Evolutionary conservation across 1,140 invertebrate species (phyloP).

Genomic region (Polyergus mexicanus): DNA sequence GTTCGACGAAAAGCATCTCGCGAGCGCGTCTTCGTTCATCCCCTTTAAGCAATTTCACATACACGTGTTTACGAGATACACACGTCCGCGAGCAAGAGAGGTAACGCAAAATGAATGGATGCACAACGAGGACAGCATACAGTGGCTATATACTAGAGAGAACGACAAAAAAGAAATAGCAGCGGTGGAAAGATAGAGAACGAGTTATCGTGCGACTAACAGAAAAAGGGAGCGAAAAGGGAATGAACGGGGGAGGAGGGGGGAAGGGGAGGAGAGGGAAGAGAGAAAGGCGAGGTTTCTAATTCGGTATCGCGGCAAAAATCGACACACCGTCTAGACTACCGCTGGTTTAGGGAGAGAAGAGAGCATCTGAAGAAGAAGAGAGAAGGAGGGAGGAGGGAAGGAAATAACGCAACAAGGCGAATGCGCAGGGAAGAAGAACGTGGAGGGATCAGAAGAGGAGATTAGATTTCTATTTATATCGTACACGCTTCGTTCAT

Average conservation of each 20-base stretch:
- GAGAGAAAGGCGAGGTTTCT: constrained; percentile 78
- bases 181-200: background rate
- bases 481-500: constrained; percentile 83
- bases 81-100: constrained; percentile 11
- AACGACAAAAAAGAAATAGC: background rate
- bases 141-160: constrained; percentile 23
- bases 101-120: constrained; percentile 5
- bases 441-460: constrained; percentile 39
- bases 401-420: constrained; percentile 71
- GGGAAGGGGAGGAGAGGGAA: background rate
- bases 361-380: constrained; percentile 17
- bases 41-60: constrained; percentile 77
- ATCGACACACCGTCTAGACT: constrained; percentile 87
- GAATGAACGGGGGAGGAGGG: too few species aligned
- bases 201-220: constrained; percentile 3
- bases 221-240: constrained; percentile 24
- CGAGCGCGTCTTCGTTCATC: constrained; percentile 51
- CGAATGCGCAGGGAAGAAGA: constrained; percentile 47
- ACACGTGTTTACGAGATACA: constrained; percentile 58
- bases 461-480: constrained; percentile 83
- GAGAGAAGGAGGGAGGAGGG: constrained; percentile 49
- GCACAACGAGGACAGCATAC: background rate
- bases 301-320: constrained; percentile 85
- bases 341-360: constrained; percentile 54
- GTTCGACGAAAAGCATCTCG: background rate